phyloP scores from a whole-genome alignment of 2,113 vertebrate genomes.

The Oreochromis aureus region DNA sequence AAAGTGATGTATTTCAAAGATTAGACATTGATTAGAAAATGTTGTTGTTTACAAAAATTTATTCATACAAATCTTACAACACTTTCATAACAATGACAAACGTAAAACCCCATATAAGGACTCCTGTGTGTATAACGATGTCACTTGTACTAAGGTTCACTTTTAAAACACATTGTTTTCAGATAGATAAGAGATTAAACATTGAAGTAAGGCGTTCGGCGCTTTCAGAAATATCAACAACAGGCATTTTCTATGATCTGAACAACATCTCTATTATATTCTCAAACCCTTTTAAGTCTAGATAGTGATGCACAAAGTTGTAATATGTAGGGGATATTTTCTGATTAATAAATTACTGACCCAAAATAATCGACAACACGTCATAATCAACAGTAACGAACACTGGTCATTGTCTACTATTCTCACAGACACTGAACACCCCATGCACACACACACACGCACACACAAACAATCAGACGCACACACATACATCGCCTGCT shows the following conservation, averaged over 20 bases:
- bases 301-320: conserved; percentile 49
- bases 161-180: conserved; percentile 82
- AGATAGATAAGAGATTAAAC: conserved; percentile 81
- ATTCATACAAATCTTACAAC: conserved; percentile 99
- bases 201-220: conserved; percentile 97
- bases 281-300: conserved; percentile 67
- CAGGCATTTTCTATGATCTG: conserved; percentile 78
- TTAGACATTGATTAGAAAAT: conserved; percentile 85
- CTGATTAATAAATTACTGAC: conserved; percentile 48
- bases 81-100: conserved; percentile 95
- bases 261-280: conserved; percentile 78
- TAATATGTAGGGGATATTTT: conserved; percentile 35
- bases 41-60: conserved; percentile 99
- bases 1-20: conserved; percentile 77
- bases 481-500: conserved; percentile 47
- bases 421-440: conserved; percentile 63
- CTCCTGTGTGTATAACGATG: conserved; percentile 83
- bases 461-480: conserved; percentile 25
- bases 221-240: conserved; percentile 86
- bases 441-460: conserved; percentile 42
- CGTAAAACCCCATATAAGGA: conserved; percentile 82
- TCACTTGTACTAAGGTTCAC: conserved; percentile 81
- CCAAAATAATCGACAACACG: conserved; percentile 61
- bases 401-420: conserved; percentile 66
- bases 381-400: conserved; percentile 57